These are phyloP conservation scores for Anadara kagoshimensis DNA, from an alignment of 1,140 invertebrate species.

Conservation along the genomic window DNA sequence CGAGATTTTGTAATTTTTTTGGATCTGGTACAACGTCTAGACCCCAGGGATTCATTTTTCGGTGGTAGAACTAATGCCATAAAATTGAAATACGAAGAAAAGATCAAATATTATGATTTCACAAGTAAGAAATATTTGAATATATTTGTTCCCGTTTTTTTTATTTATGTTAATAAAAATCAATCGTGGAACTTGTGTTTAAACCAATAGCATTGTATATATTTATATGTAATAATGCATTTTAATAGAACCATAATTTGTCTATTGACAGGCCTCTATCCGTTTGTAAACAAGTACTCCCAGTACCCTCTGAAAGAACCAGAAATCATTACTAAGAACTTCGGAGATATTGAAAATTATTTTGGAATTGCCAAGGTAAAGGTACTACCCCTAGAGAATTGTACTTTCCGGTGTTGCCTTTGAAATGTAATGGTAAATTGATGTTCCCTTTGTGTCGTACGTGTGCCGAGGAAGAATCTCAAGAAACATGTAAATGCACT, in stretches of 20 bases:
- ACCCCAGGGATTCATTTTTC: slow-evolving; percentile 6
- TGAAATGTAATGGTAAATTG: neutral
- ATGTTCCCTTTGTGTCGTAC: neutral
- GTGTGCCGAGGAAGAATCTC: neutral
- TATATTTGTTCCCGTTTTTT: too few relatives aligned
- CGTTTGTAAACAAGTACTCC: neutral
- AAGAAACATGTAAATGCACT: slow-evolving; percentile 13
- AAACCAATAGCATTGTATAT: neutral
- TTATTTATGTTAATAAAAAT: neutral
- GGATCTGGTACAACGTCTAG: neutral
- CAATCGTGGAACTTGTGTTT: slow-evolving; percentile 20
- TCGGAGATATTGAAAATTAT: neutral
- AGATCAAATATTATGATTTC: slow-evolving; percentile 1
- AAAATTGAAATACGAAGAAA: slow-evolving; percentile 1
- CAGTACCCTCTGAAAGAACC: neutral
- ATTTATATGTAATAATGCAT: neutral
- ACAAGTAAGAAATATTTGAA: neutral
- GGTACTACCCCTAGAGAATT: slow-evolving; percentile 1
- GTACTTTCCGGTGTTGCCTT: slow-evolving; percentile 17
- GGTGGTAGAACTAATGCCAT: slow-evolving; percentile 14
- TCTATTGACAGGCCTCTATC: slow-evolving; percentile 18
- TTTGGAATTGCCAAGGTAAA: slow-evolving; percentile 28
- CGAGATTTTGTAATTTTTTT: neutral
- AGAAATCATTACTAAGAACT: slow-evolving; percentile 6
- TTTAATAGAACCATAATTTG: too few relatives aligned